Evolutionary conservation across 2,888 invertebrate genomes (phyloP).

Genomic region (Creontiades dilutus): DNA sequence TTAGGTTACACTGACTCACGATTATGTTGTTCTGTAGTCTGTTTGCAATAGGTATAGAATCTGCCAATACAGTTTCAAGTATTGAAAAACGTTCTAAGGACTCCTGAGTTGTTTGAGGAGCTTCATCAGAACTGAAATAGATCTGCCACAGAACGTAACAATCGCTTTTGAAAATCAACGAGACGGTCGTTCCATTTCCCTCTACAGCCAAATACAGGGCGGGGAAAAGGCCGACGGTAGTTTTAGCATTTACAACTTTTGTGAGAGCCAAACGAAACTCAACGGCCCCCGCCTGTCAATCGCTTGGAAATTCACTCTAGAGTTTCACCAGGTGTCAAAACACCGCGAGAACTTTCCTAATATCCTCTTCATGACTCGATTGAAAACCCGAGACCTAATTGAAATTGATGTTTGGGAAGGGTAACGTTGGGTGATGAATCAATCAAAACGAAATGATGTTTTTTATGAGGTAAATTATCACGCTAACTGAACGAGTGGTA

Average conservation of each 20-base stretch:
- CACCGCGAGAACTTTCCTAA: neutral
- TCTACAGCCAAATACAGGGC: neutral
- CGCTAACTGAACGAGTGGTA: too few species aligned
- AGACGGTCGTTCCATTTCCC: neutral
- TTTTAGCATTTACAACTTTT: constrained; percentile 32
- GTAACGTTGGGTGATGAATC: neutral
- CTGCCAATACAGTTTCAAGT: neutral
- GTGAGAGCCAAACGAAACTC: constrained; percentile 30
- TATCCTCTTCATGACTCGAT: constrained; percentile 11
- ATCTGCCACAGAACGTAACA: neutral
- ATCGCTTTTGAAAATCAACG: constrained; percentile 8
- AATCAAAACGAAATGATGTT: neutral
- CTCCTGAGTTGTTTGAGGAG: neutral
- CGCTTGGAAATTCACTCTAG: neutral
- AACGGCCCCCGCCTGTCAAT: constrained; percentile 22
- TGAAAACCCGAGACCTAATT: constrained; percentile 4
- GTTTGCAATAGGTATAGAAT: neutral
- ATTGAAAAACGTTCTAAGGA: neutral
- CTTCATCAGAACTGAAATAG: neutral
- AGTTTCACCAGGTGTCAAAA: constrained; percentile 11
- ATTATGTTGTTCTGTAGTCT: neutral
- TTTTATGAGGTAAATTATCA: too few species aligned
- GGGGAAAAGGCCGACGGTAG: neutral
- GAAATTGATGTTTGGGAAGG: neutral
- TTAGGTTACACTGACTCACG: too few species aligned